Base-by-base conservation (phyloP, 2,888 invertebrate genomes). In the Gisinianus flammeolus region DNA sequence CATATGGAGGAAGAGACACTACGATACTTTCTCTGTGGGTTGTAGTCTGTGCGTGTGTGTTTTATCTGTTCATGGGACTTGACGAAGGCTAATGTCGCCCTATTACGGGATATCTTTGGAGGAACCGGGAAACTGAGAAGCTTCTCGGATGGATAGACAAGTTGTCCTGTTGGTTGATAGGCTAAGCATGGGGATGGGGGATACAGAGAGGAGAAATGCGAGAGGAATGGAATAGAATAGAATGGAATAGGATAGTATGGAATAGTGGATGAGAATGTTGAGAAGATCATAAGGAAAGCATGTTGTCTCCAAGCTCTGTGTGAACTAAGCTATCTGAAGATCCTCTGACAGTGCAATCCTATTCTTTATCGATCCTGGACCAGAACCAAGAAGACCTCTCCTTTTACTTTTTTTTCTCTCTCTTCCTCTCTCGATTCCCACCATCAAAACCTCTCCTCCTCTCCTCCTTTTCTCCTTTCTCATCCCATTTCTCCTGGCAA, bases 351-450 rank as follows among this genome's bases (percentile, higher is more conserved):
- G 56, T 71, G 54, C 70, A 70, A 52, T 71, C 44, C 71, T 71
- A 71, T 58, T 68, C 68, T 68, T 35, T 73, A 76, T 76, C 76
- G 76, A 76, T 76, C 76, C 69, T 73, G 76, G 76, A 76, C 3
- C n/a, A 26, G 35, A 52, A 68, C 76, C 76, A 75, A 68, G 66
- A 68, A 72, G 73, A 62, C 64, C 62, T 73, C 70, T 69, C 24
- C 69, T 44, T 33, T 54, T 30, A 10, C 26, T 66, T 64, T 16
- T 52, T 62, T 64, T 28, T 2, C 66, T 66, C 28, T 28, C n/a
- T 62, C 64, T 66, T 24, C 44, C 66, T 35, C 2, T 24, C 56
- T 2, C 24, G 24, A 24, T 24, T 22, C 26, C 26, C 26, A 24
- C 2, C 24, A 62, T 6, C 24, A 62, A 12, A 5, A 22, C 12